A percentile compares a stretch with the other conserved stretches of the same genome.
Conservation (phyloP, 1,140 invertebrate species). For the Bombyx mandarina region DNA sequence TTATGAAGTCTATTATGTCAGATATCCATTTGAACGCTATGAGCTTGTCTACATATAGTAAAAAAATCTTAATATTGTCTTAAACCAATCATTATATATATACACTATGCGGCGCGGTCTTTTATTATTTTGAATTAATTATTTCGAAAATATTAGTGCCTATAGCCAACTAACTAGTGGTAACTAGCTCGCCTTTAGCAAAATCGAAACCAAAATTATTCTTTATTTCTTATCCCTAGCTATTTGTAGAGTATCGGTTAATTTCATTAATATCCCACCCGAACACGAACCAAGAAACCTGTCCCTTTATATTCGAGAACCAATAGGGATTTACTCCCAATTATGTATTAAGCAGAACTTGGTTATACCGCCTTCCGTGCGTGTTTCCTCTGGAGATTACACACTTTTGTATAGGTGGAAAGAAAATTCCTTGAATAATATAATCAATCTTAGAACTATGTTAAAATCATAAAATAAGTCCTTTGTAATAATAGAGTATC, state of each 20-base stretch:
- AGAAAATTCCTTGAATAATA: not conserved
- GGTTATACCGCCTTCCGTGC: slow-evolving; percentile 39
- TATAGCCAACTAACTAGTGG: too few species aligned
- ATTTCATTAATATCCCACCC: slow-evolving; percentile 62
- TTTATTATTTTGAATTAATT: too few species aligned
- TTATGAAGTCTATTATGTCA: too few species aligned
- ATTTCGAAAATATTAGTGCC: too few species aligned
- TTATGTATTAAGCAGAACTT: slow-evolving; percentile 60
- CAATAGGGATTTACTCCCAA: slow-evolving; percentile 61
- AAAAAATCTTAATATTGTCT: too few species aligned
- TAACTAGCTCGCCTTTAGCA: too few species aligned
- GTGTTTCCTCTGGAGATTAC: slow-evolving; percentile 28
- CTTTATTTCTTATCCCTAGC: slow-evolving; percentile 11
- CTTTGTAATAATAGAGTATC: not conserved
- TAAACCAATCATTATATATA: too few species aligned
- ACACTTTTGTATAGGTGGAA: slow-evolving; percentile 5
- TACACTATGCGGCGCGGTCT: too few species aligned
- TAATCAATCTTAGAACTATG: not conserved
- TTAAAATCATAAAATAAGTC: not conserved
- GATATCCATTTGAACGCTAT: too few species aligned
- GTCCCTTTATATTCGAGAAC: slow-evolving; percentile 39
- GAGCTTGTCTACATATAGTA: too few species aligned
- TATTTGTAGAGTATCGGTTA: slow-evolving; percentile 37
- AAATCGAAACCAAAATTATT: too few species aligned
- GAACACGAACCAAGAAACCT: slow-evolving; percentile 54